Evolutionary conservation across 92 coral and sea anemone species (phyloP).

Genomic region (Heteractis magnifica): DNA sequence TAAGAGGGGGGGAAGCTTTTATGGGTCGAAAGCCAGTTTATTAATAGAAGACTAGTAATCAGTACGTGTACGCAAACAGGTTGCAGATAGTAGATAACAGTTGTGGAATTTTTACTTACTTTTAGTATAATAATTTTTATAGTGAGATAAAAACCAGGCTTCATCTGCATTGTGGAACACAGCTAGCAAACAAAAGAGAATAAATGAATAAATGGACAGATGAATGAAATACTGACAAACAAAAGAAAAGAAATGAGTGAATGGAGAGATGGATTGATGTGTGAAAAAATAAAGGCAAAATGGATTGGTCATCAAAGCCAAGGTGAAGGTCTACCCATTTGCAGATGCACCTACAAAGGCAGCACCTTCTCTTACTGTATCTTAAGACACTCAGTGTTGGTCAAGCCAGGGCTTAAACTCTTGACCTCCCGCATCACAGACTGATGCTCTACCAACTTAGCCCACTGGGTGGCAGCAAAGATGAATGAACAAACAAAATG

Average conservation of each 20-base stretch:
- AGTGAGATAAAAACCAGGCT: conserved; percentile 95
- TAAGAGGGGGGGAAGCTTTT: too few relatives aligned
- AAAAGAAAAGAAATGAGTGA: not conserved
- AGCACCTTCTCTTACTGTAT: too few relatives aligned
- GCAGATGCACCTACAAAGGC: too few relatives aligned
- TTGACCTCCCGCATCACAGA: too few relatives aligned
- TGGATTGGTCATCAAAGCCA: not conserved
- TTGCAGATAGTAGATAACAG: not conserved
- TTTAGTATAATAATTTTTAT: conserved; percentile 89
- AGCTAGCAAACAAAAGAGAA: conserved; percentile 51
- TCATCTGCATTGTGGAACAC: conserved; percentile 84
- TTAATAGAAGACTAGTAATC: too few relatives aligned
- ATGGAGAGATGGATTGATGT: not conserved
- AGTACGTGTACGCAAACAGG: not conserved
- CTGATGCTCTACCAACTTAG: too few relatives aligned
- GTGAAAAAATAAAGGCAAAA: not conserved
- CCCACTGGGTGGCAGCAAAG: not conserved
- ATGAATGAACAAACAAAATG: not conserved
- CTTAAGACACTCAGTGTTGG: too few relatives aligned
- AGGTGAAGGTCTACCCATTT: too few relatives aligned
- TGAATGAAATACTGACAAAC: not conserved
- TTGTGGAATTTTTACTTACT: conserved; percentile 35
- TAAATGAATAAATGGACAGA: not conserved
- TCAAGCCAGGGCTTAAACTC: too few relatives aligned
- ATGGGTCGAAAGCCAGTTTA: too few relatives aligned